Percentiles rank a stretch among this genome's conserved stretches.
These are phyloP conservation scores for Chaenogobius annularis DNA, from an alignment of 2,113 vertebrate genomes.

Conservation along the genomic window DNA sequence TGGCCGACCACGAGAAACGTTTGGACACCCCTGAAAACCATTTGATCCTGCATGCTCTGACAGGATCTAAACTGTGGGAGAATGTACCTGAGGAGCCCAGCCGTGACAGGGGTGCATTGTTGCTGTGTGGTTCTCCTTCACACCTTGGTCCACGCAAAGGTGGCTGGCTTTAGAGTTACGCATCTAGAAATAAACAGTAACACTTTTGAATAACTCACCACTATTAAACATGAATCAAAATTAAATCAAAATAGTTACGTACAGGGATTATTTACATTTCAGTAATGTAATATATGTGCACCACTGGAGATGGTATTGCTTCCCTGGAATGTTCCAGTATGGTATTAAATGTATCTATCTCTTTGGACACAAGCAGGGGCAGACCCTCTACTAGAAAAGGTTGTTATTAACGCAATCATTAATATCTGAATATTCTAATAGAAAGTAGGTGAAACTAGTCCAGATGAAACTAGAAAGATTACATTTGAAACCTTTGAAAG, in stretches of 20 bases:
- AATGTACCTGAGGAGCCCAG: conserved; percentile 91
- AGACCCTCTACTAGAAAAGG: no score
- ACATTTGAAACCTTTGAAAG: no score
- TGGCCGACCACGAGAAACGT: no score
- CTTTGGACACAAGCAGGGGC: no score
- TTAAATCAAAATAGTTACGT: neutral
- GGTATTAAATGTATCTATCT: no score
- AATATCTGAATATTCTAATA: neutral
- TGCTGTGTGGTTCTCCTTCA: conserved; percentile 92
- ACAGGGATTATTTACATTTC: neutral
- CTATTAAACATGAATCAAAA: neutral
- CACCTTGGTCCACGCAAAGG: conserved; percentile 93
- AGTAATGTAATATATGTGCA: no score
- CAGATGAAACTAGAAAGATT: no score
- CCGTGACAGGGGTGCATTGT: conserved; percentile 94
- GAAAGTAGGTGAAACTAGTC: no score
- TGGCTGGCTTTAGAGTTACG: conserved; percentile 91
- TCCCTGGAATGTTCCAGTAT: no score
- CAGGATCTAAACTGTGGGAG: conserved; percentile 16
- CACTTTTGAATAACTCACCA: neutral
- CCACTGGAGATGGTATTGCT: no score
- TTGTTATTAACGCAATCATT: neutral
- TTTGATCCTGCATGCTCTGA: conserved; percentile 23
- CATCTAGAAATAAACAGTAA: conserved; percentile 72
- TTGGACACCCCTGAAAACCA: neutral